Percentiles rank a stretch among this genome's conserved stretches.
Evolutionary conservation across 64 coral and sea anemone genomes (phyloP).

Genomic region (Astreopora myriophthalma): DNA sequence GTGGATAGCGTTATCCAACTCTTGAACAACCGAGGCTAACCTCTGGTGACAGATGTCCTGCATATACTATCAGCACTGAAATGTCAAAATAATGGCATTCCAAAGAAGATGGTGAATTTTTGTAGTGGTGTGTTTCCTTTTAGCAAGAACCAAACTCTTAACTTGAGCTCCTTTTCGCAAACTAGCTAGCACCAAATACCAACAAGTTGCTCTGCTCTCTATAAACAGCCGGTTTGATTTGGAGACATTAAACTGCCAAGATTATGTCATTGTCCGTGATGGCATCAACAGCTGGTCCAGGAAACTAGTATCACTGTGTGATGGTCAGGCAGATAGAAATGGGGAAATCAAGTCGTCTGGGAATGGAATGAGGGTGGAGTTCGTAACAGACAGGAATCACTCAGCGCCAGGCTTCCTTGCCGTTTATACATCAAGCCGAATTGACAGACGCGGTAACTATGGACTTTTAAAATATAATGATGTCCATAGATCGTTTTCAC

Average conservation of each 20-base stretch:
- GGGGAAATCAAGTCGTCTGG: constrained; percentile 11
- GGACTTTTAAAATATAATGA: no score
- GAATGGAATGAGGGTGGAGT: constrained; percentile 79
- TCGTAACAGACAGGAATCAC: constrained; percentile 33
- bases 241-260: constrained; percentile 37
- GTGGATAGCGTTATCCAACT: no score
- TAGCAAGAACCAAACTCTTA: no score
- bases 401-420: constrained; percentile 64
- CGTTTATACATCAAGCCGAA: constrained; percentile 40
- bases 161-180: no score
- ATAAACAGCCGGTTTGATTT: constrained; percentile 42
- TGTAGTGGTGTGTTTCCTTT: no score
- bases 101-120: no score
- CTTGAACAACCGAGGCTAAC: no score
- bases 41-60: no score
- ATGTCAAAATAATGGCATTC: no score
- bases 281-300: constrained; percentile 76
- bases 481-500: no score
- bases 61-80: no score
- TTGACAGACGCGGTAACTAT: neutral
- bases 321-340: neutral
- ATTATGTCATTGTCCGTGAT: constrained; percentile 72
- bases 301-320: neutral
- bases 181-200: no score
- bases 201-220: neutral